Evolutionary conservation across 2,797 vertebrate species (phyloP).

Genomic region (Nannoperca australis): DNA sequence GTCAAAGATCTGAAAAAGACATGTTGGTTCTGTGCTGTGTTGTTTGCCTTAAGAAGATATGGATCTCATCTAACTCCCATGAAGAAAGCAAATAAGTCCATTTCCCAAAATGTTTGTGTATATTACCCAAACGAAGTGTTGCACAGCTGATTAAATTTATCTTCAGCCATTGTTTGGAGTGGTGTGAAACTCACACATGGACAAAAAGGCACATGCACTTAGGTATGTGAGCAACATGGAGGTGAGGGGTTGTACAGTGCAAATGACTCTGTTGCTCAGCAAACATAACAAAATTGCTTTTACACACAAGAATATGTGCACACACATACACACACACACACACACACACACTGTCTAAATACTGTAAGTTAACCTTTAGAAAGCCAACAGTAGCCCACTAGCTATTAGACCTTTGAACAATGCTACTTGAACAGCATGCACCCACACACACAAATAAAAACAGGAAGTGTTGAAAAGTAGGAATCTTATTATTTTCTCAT

Average conservation of each 20-base stretch:
- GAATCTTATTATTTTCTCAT: background rate
- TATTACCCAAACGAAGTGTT: slow-evolving; percentile 4
- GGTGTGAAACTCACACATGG: slow-evolving; percentile 3
- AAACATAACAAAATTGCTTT: slow-evolving; percentile 27
- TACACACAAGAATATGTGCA: slow-evolving; percentile 33
- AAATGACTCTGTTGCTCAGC: slow-evolving; percentile 33
- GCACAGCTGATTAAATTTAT: slow-evolving; percentile 26
- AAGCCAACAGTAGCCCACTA: slow-evolving; percentile 47
- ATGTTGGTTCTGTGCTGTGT: background rate
- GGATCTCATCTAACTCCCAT: background rate
- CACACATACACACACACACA: slow-evolving; percentile 14
- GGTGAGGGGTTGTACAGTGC: slow-evolving; percentile 24
- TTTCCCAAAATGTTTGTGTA: slow-evolving; percentile 4
- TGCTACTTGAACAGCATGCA: slow-evolving; percentile 19
- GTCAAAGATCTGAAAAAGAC: background rate
- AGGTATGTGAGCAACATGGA: background rate
- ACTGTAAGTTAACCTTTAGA: slow-evolving; percentile 66
- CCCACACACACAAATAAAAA: slow-evolving; percentile 7
- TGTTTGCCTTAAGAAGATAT: background rate
- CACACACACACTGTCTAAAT: slow-evolving; percentile 32
- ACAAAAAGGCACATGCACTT: background rate
- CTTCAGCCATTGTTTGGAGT: slow-evolving; percentile 32
- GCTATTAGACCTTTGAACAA: slow-evolving; percentile 68
- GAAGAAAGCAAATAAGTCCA: slow-evolving; percentile 5
- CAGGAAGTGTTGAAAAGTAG: background rate